Base-by-base conservation (phyloP, 1,140 invertebrate species). In the Lordiphosa mommai region DNA sequence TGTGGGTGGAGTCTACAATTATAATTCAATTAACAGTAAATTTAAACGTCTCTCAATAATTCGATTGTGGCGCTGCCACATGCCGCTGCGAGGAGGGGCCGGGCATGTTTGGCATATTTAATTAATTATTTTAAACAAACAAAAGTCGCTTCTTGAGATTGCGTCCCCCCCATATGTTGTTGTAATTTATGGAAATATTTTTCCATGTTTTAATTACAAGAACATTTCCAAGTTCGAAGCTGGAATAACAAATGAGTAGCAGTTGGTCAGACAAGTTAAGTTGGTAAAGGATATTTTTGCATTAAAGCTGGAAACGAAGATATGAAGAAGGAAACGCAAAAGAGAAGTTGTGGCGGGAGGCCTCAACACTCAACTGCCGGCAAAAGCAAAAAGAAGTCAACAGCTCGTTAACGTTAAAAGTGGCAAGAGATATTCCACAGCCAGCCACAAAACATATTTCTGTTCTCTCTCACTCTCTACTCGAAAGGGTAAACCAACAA, bases 401-500 rank as follows among this genome's bases (percentile, higher is more conserved):
- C 80, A 86, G 80, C 80, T 86, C 80, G 80, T 86, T 86, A 86
- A 86, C 68, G 67, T 86, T 86, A 86, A 86, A 41, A 86, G 80
- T 86, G 80, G 82, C 82, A 86, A 86, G 57, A 86, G 77, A 82
- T 82, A 61, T 76, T 14, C 32, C 58, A 59, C 29, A 49, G 16
- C 44, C 23, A 46, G 58, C 72, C 51, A 56, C 36, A 58, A 67
- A 71, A 73, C 37, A 52, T 46, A 33, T 57, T 27, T 33, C 36
- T 32, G 29, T 13, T 47, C 29, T 29, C 29, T 46, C 34, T 41
- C 14, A 40, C 46, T 61, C 49, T 32, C 37, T 30, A 36, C 23
- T 56, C 51, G 55, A 76, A 61, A 76, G 72, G 63, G 72, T 77
- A 63, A 46, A 48, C 55, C 70, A 85, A 85, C 73, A 85, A 85